Evolutionary conservation across 2,797 vertebrate species (phyloP).

Genomic region (Ispidina lecontei): DNA sequence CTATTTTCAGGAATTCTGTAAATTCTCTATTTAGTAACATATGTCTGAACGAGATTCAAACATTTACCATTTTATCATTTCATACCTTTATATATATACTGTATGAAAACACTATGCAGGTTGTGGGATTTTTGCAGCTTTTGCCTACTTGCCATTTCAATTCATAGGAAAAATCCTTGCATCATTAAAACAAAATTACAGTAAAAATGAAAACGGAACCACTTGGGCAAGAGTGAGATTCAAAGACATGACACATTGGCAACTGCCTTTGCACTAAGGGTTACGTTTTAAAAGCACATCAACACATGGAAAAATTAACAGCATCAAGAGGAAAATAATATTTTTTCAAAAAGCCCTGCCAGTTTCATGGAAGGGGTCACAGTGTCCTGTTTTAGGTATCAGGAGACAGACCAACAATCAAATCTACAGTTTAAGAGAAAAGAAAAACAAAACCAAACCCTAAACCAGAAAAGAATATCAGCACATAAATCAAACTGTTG

Average conservation of each 20-base stretch:
- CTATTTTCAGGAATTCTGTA: not conserved
- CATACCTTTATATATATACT: not conserved
- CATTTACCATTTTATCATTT: not conserved
- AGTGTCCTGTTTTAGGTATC: not conserved
- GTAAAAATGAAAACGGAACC: not conserved
- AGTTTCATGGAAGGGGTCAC: not conserved
- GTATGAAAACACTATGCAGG: not conserved
- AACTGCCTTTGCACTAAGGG: not conserved
- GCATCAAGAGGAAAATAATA: not conserved
- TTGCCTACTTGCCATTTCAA: not conserved
- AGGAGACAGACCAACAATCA: not conserved
- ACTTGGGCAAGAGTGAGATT: not conserved
- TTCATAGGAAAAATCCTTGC: not conserved
- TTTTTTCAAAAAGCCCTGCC: not conserved
- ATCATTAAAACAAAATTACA: not conserved
- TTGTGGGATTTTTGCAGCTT: not conserved
- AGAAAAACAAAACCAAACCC: not conserved
- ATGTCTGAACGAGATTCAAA: not conserved
- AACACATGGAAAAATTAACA: not conserved
- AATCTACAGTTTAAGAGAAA: not conserved
- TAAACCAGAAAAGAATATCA: not conserved
- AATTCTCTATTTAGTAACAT: not conserved
- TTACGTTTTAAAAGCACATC: not conserved
- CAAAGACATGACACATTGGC: not conserved
- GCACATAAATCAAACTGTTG: not conserved